phyloP scores from a whole-genome alignment of 2,113 vertebrate genomes.

The Camarhynchus parvulus region DNA sequence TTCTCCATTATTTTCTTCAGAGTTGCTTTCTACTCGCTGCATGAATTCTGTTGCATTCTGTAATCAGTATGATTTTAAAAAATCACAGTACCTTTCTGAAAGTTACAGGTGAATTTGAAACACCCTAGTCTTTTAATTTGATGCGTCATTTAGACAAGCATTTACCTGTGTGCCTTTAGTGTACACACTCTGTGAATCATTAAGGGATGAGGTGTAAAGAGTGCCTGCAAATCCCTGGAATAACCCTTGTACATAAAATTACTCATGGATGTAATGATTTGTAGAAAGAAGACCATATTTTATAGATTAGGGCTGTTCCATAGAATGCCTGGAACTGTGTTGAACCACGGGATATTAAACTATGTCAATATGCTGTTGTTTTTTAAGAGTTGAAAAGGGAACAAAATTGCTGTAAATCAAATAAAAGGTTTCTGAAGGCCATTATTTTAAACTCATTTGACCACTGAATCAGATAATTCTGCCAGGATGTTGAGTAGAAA shows the following conservation, averaged over 20 bases:
- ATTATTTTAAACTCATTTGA: constrained; percentile 43
- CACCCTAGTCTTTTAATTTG: background rate
- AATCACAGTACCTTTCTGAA: background rate
- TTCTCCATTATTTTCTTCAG: background rate
- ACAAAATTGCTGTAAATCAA: constrained; percentile 35
- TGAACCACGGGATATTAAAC: background rate
- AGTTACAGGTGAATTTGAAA: background rate
- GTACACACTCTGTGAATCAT: background rate
- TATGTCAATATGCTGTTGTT: background rate
- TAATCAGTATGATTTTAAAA: background rate
- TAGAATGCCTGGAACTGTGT: background rate
- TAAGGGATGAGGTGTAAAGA: background rate
- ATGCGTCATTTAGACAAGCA: background rate
- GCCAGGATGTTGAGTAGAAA: background rate
- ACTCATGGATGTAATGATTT: constrained; percentile 33
- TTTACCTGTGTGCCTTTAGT: background rate
- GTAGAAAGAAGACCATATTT: background rate
- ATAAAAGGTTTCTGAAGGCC: background rate
- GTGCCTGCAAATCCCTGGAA: background rate
- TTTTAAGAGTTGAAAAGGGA: constrained; percentile 9
- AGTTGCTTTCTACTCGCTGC: background rate
- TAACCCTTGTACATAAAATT: background rate
- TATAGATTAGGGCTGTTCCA: background rate
- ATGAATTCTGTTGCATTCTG: background rate
- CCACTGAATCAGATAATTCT: constrained; percentile 24